Evolutionary conservation across 2,888 invertebrate species (phyloP), one percentile per base, ranked within the genome.

Genomic region (Dyspetes luteomarginatus): DNA sequence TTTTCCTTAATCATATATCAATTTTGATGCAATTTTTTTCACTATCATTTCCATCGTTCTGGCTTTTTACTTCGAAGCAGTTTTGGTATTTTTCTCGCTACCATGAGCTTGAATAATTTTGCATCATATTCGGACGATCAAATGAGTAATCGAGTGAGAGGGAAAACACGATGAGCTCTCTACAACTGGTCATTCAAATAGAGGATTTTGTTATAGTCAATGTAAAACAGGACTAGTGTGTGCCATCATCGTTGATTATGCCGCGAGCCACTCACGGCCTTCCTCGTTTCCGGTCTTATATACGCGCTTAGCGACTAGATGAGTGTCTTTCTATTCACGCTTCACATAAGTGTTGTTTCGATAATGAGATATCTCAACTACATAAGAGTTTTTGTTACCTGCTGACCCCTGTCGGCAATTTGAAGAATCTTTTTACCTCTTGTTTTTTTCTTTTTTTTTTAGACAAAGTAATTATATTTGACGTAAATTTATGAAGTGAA

Each of bases 221-320:
- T 67, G 76, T 60, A 60, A 71, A 67, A 76, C 76, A 65, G 30
- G 64, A 80, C 67, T 24, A 60, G 64, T 76, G 43, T 48, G 17
- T 73, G 52, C 43, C 65, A 76, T 52, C 58, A 45, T 71, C 73
- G 78, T 50, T 60, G 80, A 82, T 74, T 83, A 56, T 56, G 17
- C 60, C 48, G 64, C 73, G 77, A 81, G 81, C 73, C 71, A 69
- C 67, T 60, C 65, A 43, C 81, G 85, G 72, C 88, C 88, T 88
- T 87, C 87, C 75, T 36, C 62, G 72, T 82, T 88, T 88, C 88
- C 88, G 86, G 87, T 85, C 83, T 65, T 64, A 74, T n/a, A n/a
- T 78, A 74, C 67, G 64, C 50, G 68, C 52, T 3, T 4, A 48
- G 60, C 65, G 45, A 76, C 67, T 60, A 67, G 71, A 76, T 56